Conservation (phyloP, 2,888 invertebrate species). For the Poecilus cupreus region DNA sequence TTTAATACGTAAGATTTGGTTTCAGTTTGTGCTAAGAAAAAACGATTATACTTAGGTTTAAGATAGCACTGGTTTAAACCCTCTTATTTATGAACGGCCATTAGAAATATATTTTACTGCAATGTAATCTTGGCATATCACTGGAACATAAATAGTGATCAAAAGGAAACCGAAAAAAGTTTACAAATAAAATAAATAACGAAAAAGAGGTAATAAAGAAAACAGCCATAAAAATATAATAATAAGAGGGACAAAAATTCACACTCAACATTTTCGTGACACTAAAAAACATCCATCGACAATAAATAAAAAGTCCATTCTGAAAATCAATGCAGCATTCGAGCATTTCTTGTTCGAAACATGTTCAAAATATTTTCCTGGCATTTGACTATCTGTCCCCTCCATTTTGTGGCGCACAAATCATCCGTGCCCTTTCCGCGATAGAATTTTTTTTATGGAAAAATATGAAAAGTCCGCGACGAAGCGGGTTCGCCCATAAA, state of each 20-base stretch:
- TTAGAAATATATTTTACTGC: too few relatives aligned
- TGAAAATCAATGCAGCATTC: conserved; percentile 38
- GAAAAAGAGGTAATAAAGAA: conserved; percentile 10
- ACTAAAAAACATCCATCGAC: conserved; percentile 35
- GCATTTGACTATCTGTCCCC: conserved; percentile 61
- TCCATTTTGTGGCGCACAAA: conserved; percentile 63
- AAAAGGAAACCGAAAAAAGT: not conserved
- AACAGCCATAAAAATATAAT: conserved; percentile 5
- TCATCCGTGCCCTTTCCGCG: conserved; percentile 61
- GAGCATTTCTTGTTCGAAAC: conserved; percentile 48
- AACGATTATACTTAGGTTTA: too few relatives aligned
- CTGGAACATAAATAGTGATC: not conserved
- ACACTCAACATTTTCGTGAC: conserved; percentile 29
- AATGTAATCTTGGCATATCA: too few relatives aligned
- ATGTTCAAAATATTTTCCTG: conserved; percentile 55
- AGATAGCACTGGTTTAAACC: too few relatives aligned
- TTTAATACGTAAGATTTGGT: too few relatives aligned
- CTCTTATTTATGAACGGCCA: too few relatives aligned
- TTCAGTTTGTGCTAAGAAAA: too few relatives aligned
- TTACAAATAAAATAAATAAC: conserved; percentile 28
- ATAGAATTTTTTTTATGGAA: conserved; percentile 65
- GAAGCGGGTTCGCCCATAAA: conserved; percentile 46
- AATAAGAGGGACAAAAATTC: conserved; percentile 6
- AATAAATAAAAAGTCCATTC: conserved; percentile 19
- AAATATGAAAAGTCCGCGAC: conserved; percentile 63